These are phyloP conservation scores for Erythrolamprus reginae DNA, from an alignment of 2,113 vertebrate species.

Conservation along the genomic window DNA sequence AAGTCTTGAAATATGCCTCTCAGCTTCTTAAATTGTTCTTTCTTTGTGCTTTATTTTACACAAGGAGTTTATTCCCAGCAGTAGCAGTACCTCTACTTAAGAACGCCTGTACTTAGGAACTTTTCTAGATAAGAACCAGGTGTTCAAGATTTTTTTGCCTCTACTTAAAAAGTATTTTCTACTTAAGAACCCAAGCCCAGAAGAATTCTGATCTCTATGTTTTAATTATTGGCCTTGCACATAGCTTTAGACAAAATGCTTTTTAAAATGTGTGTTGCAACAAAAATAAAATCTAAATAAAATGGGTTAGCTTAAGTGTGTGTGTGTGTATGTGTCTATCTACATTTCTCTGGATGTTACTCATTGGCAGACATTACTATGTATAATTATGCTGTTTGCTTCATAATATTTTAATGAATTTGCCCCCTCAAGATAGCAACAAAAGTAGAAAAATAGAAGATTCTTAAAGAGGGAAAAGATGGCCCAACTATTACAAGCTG, in stretches of 20 bases:
- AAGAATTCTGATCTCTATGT: neutral
- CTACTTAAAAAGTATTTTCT: no score
- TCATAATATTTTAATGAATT: conserved; percentile 68
- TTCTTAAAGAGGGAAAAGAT: conserved; percentile 42
- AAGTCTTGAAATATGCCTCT: neutral
- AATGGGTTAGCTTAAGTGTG: conserved; percentile 49
- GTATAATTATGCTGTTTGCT: conserved; percentile 52
- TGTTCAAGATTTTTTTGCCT: no score
- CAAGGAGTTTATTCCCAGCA: neutral
- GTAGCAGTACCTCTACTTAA: no score
- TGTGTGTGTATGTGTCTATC: conserved; percentile 18
- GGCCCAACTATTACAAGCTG: neutral
- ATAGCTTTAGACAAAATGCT: conserved; percentile 56
- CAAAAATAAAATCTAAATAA: conserved; percentile 10
- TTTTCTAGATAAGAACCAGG: no score
- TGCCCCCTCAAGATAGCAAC: conserved; percentile 58
- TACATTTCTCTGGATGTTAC: conserved; percentile 62
- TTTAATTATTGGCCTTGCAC: conserved; percentile 43
- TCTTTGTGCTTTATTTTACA: neutral
- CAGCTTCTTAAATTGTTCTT: neutral
- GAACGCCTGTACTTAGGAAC: no score
- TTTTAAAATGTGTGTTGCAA: conserved; percentile 41
- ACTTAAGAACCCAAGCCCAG: no score
- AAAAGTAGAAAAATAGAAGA: conserved; percentile 55
- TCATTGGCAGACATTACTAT: conserved; percentile 55